Percentiles rank a stretch among this genome's conserved stretches.
phyloP scores from a whole-genome alignment of 2,113 vertebrate genomes.

The Mugil cephalus region DNA sequence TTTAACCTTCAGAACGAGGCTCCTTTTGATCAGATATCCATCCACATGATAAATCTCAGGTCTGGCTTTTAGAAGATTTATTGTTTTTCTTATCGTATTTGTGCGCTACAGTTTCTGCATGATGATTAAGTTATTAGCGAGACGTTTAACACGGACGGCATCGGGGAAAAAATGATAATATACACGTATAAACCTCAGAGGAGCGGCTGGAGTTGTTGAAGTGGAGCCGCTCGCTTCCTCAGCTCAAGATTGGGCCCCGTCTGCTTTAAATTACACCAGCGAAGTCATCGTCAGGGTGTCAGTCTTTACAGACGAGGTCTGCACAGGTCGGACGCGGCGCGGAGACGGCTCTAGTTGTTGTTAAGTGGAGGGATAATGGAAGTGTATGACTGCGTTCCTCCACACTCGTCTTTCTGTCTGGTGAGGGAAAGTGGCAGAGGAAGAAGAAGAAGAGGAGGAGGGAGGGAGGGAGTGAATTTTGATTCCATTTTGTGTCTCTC shows the following conservation, averaged over 20 bases:
- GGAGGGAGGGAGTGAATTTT: background rate
- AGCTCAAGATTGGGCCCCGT: conserved; percentile 20
- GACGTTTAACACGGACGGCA: conserved; percentile 22
- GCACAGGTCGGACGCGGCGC: conserved; percentile 26
- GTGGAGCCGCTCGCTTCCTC: conserved; percentile 12
- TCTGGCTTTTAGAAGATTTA: background rate
- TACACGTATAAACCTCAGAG: conserved; percentile 13
- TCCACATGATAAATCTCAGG: background rate
- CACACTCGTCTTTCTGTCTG: background rate
- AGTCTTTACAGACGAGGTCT: conserved; percentile 56
- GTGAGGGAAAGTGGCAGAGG: background rate
- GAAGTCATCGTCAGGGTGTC: conserved; percentile 41
- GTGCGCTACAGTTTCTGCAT: background rate
- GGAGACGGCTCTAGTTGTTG: conserved; percentile 50
- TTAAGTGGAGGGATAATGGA: conserved; percentile 49
- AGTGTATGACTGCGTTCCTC: conserved; percentile 29
- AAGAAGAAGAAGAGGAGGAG: background rate
- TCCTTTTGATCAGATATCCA: conserved; percentile 24
- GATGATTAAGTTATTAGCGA: conserved; percentile 6
- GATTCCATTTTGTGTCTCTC: conserved; percentile 23
- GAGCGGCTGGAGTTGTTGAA: conserved; percentile 37
- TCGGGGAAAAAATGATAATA: too few species aligned
- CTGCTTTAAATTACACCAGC: conserved; percentile 52
- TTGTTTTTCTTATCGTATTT: background rate
- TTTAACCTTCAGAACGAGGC: conserved; percentile 1